These are phyloP conservation scores for Gallinago undulata DNA, from an alignment of 2,113 vertebrate genomes.

Conservation along the genomic window DNA sequence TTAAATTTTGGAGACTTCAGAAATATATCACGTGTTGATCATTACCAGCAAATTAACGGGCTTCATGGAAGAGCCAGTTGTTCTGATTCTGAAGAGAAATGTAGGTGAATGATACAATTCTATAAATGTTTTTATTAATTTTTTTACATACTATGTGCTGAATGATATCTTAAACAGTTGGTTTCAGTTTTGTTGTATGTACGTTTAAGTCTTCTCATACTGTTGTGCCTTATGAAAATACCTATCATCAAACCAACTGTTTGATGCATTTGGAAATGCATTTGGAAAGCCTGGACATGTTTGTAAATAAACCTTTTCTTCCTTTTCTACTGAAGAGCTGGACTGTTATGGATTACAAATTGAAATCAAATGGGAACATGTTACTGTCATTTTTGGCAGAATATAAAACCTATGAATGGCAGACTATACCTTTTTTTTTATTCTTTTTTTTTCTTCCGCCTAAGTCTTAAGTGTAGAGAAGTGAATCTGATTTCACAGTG, in stretches of 20 bases:
- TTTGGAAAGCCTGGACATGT: neutral
- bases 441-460: neutral
- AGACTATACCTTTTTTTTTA: neutral
- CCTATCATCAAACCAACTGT: neutral
- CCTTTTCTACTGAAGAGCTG: neutral
- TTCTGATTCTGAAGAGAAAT: neutral
- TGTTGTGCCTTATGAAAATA: neutral
- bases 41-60: slow-evolving; percentile 9
- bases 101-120: neutral
- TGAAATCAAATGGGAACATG: neutral
- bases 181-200: neutral
- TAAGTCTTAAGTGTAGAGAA: neutral
- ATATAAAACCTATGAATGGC: neutral
- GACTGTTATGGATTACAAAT: neutral
- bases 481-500: neutral
- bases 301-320: neutral
- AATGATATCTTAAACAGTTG: neutral
- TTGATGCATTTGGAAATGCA: neutral
- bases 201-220: neutral
- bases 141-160: neutral
- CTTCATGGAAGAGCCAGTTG: neutral
- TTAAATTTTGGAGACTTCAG: slow-evolving; percentile 8
- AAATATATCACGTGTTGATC: slow-evolving; percentile 4
- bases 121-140: neutral
- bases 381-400: neutral